Conservation (phyloP, 1,140 invertebrate species). For the Heliconius himera region DNA sequence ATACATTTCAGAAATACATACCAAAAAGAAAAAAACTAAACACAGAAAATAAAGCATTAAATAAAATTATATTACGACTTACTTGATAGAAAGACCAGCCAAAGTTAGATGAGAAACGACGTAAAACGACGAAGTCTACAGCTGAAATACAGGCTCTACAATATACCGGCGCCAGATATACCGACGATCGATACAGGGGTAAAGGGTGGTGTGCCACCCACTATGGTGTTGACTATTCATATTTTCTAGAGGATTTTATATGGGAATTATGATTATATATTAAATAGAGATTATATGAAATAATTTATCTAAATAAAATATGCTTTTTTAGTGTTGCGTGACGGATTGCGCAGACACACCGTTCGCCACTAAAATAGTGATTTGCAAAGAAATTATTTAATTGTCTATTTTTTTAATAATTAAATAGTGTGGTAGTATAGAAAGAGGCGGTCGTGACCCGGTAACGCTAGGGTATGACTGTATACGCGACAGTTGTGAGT, state of each 20-base stretch:
- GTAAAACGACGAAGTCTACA: background rate
- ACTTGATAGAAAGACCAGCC: background rate
- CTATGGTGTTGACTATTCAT: background rate
- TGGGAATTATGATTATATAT: too few relatives aligned
- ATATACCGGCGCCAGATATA: background rate
- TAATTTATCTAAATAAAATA: too few relatives aligned
- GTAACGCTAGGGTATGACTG: too few relatives aligned
- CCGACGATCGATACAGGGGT: background rate
- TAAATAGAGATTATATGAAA: too few relatives aligned
- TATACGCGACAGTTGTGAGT: too few relatives aligned
- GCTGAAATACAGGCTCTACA: background rate
- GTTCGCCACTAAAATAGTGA: too few relatives aligned
- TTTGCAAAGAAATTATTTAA: too few relatives aligned
- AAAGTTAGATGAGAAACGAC: background rate
- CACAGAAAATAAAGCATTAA: background rate
- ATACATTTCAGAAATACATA: background rate
- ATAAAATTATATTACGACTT: background rate
- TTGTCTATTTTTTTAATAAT: too few relatives aligned
- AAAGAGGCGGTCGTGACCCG: too few relatives aligned
- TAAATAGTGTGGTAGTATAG: too few relatives aligned
- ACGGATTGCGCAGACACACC: too few relatives aligned
- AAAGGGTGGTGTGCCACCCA: background rate
- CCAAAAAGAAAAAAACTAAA: background rate
- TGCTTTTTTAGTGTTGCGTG: too few relatives aligned
- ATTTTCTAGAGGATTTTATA: background rate